These are phyloP conservation scores for zebrafish (Danio rerio) DNA, from an alignment of 2,113 vertebrate species.

Conservation along the genomic window GRCz12tu NC_133185.1:48063001-48063500, in stretches of 20 bases:
- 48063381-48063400: no score
- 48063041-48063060: constrained; percentile 34
- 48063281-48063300: constrained; percentile 5
- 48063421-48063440: neutral
- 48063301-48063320: no score
- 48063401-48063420: neutral
- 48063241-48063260: constrained; percentile 16
- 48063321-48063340: neutral
- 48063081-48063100: neutral
- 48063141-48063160: neutral
- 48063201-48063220: neutral
- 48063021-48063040: constrained; percentile 34
- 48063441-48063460: no score
- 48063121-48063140: neutral
- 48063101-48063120: neutral
- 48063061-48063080: constrained; percentile 1
- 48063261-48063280: neutral
- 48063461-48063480: no score
- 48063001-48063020: constrained; percentile 16
- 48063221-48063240: neutral
- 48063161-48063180: constrained; percentile 12
- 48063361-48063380: neutral
- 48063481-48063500: no score
- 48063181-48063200: neutral
- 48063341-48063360: neutral